A percentile compares a stretch with the other conserved stretches of the same genome.
These are phyloP conservation scores for Amniataba percoides DNA, from an alignment of 2,797 vertebrate genomes.

Conservation along the genomic window DNA sequence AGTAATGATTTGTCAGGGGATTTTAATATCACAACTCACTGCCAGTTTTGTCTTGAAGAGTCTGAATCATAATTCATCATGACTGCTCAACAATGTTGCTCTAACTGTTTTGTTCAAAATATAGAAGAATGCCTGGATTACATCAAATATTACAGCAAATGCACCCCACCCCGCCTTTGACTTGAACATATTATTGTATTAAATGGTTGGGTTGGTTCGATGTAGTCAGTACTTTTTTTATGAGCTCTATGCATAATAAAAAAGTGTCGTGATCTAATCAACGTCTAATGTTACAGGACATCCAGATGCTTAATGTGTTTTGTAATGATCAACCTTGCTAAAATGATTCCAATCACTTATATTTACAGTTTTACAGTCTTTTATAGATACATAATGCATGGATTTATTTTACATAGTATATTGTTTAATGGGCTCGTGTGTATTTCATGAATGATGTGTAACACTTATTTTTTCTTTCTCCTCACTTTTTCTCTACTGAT, in stretches of 20 bases:
- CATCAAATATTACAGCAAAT: background rate
- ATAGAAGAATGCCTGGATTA: background rate
- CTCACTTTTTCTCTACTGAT: background rate
- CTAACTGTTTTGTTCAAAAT: background rate
- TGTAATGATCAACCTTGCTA: background rate
- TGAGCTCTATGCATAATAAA: background rate
- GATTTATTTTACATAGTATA: conserved; percentile 1
- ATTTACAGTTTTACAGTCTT: background rate
- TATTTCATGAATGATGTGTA: background rate
- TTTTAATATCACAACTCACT: conserved; percentile 27
- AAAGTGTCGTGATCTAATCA: background rate
- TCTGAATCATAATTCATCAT: background rate
- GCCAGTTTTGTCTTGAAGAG: conserved; percentile 20
- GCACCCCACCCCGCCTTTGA: background rate
- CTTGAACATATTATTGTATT: background rate
- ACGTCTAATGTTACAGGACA: background rate
- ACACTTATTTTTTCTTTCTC: background rate
- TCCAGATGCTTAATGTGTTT: background rate
- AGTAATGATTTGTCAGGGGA: background rate
- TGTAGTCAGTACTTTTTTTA: background rate
- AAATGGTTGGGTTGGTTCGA: background rate
- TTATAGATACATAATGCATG: background rate
- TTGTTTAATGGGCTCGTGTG: background rate
- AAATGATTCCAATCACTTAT: conserved; percentile 1
- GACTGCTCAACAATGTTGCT: background rate